Conservation (phyloP, 2,797 vertebrate species). For the Sus cebifrons region DNA sequence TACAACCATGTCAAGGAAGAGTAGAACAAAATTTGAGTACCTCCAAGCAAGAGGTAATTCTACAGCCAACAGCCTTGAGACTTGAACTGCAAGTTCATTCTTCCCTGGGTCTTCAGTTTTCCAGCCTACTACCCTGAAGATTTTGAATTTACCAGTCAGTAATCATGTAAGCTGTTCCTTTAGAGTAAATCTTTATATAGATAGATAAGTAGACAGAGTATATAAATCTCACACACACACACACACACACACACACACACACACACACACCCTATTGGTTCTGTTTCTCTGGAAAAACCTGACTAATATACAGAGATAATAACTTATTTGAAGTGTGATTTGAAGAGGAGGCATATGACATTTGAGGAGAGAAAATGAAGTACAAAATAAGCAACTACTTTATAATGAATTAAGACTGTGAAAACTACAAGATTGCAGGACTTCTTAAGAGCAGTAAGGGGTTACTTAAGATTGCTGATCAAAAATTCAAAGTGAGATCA, state of each 20-base stretch:
- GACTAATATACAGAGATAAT: background rate
- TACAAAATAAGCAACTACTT: background rate
- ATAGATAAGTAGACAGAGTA: too few species aligned
- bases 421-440: background rate
- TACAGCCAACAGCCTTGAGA: background rate
- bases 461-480: background rate
- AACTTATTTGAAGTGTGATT: background rate
- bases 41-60: background rate
- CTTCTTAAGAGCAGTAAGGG: background rate
- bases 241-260: background rate
- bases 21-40: background rate
- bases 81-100: background rate
- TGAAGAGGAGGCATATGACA: background rate
- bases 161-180: background rate
- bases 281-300: background rate
- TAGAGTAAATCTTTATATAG: background rate
- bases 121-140: background rate
- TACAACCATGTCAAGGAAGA: background rate
- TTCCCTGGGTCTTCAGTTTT: background rate
- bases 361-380: background rate
- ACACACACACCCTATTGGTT: background rate
- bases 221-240: background rate
- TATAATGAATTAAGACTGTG: background rate
- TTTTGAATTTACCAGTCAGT: background rate
- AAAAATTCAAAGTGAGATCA: background rate